phyloP scores from a whole-genome alignment of 1,140 invertebrate genomes.

The Apolygus lucorum region DNA sequence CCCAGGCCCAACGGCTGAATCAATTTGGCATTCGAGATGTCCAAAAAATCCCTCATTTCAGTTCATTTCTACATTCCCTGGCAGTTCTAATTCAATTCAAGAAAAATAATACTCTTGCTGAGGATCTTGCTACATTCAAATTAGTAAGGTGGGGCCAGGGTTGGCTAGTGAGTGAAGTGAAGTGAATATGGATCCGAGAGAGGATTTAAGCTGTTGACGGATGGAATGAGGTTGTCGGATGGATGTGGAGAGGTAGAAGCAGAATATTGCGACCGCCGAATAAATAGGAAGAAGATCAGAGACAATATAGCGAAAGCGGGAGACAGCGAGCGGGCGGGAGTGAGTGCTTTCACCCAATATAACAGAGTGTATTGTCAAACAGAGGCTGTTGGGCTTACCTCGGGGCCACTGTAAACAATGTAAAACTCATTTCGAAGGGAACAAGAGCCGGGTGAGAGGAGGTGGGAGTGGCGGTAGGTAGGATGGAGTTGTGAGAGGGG shows the following conservation, averaged over 20 bases:
- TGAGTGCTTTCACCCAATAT: conserved; percentile 25
- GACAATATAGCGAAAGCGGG: conserved; percentile 26
- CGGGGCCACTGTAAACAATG: conserved; percentile 26
- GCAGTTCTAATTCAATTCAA: too few relatives aligned
- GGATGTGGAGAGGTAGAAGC: neutral
- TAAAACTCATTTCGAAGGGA: conserved; percentile 27
- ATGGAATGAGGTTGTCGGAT: conserved; percentile 19
- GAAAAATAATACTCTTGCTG: too few relatives aligned
- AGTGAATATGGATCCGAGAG: neutral
- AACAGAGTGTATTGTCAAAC: conserved; percentile 27
- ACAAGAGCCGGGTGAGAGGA: conserved; percentile 7
- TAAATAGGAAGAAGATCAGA: conserved; percentile 26
- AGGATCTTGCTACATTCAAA: too few relatives aligned
- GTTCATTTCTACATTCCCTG: too few relatives aligned
- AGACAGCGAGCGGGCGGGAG: conserved; percentile 10
- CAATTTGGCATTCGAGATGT: too few relatives aligned
- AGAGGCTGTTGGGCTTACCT: conserved; percentile 25
- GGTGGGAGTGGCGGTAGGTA: neutral
- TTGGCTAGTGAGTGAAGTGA: neutral
- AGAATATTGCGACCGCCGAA: conserved; percentile 28
- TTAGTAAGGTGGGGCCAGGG: too few relatives aligned
- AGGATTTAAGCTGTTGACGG: conserved; percentile 12
- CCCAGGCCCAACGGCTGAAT: too few relatives aligned
- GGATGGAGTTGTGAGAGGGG: too few relatives aligned
- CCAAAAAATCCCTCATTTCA: too few relatives aligned